phyloP scores from a whole-genome alignment of 2,888 invertebrate genomes.

The Ectobius pallidus region DNA sequence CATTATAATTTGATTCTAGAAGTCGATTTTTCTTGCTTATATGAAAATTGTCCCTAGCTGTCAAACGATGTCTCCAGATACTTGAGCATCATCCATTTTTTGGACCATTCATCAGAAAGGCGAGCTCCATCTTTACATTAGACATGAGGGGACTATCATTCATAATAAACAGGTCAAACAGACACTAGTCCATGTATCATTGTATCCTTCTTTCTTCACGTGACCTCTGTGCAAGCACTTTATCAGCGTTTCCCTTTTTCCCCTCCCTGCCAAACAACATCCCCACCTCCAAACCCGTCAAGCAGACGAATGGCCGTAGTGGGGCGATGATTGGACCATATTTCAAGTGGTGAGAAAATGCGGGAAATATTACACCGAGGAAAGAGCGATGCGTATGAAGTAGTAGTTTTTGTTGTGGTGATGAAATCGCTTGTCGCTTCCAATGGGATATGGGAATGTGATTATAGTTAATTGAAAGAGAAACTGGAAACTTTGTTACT shows the following conservation, averaged over 20 bases:
- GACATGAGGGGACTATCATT: conserved; percentile 1
- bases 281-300: not conserved
- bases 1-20: not conserved
- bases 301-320: conserved; percentile 21
- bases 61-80: not conserved
- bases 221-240: conserved; percentile 23
- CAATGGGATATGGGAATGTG: not conserved
- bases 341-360: conserved; percentile 33
- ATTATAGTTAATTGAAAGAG: conserved; percentile 2
- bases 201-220: not conserved
- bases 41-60: not conserved
- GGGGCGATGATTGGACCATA: conserved; percentile 37
- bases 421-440: not conserved
- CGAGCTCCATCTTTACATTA: not conserved
- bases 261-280: too few species aligned
- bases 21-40: not conserved
- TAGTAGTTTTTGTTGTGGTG: not conserved
- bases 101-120: not conserved
- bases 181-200: conserved; percentile 2
- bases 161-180: conserved; percentile 7
- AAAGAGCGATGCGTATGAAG: not conserved
- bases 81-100: not conserved
- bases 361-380: conserved; percentile 21
- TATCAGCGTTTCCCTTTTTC: conserved; percentile 14
- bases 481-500: not conserved